Evolutionary conservation across 2,888 invertebrate genomes (phyloP), one percentile per base, ranked within the genome.

Genomic region (Diplazon laetatorius): DNA sequence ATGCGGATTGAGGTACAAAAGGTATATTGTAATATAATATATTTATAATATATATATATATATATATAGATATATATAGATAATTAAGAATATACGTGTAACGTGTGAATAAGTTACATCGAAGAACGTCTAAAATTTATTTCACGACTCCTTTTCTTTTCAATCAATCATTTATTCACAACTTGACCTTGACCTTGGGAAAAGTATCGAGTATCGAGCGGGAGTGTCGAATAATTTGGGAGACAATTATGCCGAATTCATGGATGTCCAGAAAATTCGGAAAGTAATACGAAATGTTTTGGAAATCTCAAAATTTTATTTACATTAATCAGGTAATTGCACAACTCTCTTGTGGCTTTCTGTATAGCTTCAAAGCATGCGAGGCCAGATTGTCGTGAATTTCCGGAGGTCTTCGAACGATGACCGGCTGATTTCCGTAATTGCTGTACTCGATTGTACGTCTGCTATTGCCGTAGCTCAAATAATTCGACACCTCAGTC

Each of bases 401-500:
- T 55, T 30, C 55, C 2, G 63, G 80, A 6, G 85, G 78, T 82
- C 83, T 85, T 16, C 85, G 83, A 59, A 89, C 81, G 35, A 90
- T 85, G 9, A 91, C 88, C 8, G 89, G 86, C 22, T 89, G 86
- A 76, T 91, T 91, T 42, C 91, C 91, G 77, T 88, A 87, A 81
- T 82, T 91, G 72, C 87, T 89, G 79, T 91, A 91, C 63, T 88
- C 87, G 73, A 85, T 87, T 9, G 88, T 89, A 73, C 90, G 85
- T 39, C 91, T 87, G 79, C 90, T 90, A 25, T 76, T 82, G 6
- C 91, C 91, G 73, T 89, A 89, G 72, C 85, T 88, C 48, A 91
- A 72, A 76, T 88, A 91, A 65, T 84, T 89, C 2, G 81, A 78
- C 2, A 78, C 69, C 62, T 87, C 85, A 6, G 75, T 80, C 25